A percentile compares a stretch with the other conserved stretches of the same genome.
Conservation (phyloP, 2,113 vertebrate genomes). For the Sceloporus undulatus region DNA sequence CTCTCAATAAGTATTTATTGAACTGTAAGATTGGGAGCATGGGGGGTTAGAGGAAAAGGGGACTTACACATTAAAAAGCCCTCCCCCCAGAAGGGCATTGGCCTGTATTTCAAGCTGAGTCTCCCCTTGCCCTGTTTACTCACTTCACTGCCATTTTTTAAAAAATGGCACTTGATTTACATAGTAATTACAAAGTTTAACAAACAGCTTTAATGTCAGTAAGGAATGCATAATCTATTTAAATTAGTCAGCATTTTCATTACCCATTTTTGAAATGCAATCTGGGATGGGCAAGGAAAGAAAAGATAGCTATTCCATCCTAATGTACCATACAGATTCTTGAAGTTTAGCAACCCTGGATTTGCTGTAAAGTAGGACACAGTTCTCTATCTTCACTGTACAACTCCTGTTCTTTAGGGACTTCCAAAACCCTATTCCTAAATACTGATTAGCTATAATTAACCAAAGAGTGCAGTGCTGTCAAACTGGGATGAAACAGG, state of each 20-base stretch:
- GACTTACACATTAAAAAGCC: slow-evolving; percentile 27
- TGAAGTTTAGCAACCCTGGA: slow-evolving; percentile 70
- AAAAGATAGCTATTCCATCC: slow-evolving; percentile 63
- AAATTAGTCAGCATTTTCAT: slow-evolving; percentile 74
- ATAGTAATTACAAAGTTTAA: slow-evolving; percentile 81
- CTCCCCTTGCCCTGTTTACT: slow-evolving; percentile 54
- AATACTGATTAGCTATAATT: slow-evolving; percentile 79
- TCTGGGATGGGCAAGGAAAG: slow-evolving; percentile 36
- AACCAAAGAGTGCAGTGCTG: slow-evolving; percentile 60
- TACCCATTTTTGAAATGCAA: slow-evolving; percentile 71
- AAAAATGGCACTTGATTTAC: slow-evolving; percentile 73
- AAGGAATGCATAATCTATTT: slow-evolving; percentile 75
- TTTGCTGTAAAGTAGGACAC: slow-evolving; percentile 69
- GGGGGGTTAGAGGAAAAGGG: background rate
- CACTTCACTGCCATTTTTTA: slow-evolving; percentile 63
- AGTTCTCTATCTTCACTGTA: slow-evolving; percentile 32
- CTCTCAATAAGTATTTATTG: background rate
- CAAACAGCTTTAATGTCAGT: slow-evolving; percentile 75
- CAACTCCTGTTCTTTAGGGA: slow-evolving; percentile 71
- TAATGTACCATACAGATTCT: slow-evolving; percentile 56
- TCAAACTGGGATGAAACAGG: slow-evolving; percentile 56
- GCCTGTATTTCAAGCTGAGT: slow-evolving; percentile 66
- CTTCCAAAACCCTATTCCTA: slow-evolving; percentile 79
- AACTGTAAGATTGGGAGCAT: background rate
- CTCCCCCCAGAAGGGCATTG: slow-evolving; percentile 57